Conservation (phyloP, 1,140 invertebrate genomes). For the Magallana gigas region DNA sequence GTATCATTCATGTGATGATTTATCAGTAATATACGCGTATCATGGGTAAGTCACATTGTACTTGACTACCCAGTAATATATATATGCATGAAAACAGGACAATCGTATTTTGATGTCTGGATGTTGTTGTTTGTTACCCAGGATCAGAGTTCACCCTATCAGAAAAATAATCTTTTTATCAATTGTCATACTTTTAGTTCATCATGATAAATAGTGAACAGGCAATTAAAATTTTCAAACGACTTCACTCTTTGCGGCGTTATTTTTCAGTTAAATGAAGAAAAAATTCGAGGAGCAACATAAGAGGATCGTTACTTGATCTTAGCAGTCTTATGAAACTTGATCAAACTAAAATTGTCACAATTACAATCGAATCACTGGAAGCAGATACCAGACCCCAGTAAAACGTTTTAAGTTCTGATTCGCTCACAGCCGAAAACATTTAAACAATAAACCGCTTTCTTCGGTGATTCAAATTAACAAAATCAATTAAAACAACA, state of each 20-base stretch:
- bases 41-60: constrained; percentile 7
- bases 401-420: no score
- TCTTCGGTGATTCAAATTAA: no score
- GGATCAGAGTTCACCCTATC: constrained; percentile 37
- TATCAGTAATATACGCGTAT: constrained; percentile 29
- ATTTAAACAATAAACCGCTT: no score
- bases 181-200: constrained; percentile 46
- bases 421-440: no score
- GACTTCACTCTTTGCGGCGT: background rate
- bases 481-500: no score
- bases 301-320: no score
- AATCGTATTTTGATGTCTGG: constrained; percentile 41
- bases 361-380: no score
- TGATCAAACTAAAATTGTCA: no score
- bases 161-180: constrained; percentile 41
- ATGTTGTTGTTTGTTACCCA: constrained; percentile 36
- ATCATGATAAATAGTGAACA: constrained; percentile 51
- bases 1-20: constrained; percentile 9
- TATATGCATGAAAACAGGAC: constrained; percentile 35
- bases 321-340: no score
- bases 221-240: constrained; percentile 51
- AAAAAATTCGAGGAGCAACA: no score
- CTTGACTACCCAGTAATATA: background rate
- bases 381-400: no score
- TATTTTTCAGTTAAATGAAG: background rate